Percentiles rank a stretch among this genome's conserved stretches.
Evolutionary conservation across 2,888 invertebrate species (phyloP).

Genomic region (Cataglyphis cursor): DNA sequence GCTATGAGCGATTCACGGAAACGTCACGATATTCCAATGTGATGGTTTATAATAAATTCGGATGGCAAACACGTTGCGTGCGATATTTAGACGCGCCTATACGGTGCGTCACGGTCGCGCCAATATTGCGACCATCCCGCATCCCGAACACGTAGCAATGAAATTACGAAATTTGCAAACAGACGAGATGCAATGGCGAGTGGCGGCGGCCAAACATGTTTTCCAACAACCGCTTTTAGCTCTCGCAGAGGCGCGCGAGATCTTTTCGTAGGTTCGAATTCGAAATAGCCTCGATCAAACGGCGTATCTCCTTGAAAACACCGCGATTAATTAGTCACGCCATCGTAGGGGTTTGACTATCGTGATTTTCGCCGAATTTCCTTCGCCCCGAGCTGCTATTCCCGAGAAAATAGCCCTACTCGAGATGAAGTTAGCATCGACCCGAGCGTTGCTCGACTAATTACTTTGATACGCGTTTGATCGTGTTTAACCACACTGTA

Average conservation of each 20-base stretch:
- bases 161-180: slow-evolving; percentile 58
- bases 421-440: slow-evolving; percentile 62
- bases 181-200: slow-evolving; percentile 42
- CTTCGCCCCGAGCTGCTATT: slow-evolving; percentile 14
- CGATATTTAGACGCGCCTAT: slow-evolving; percentile 49
- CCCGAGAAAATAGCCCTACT: slow-evolving; percentile 35
- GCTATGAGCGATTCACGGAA: background rate
- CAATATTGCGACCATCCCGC: slow-evolving; percentile 44
- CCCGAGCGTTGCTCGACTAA: slow-evolving; percentile 51
- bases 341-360: background rate
- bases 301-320: slow-evolving; percentile 3
- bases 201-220: slow-evolving; percentile 25
- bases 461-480: slow-evolving; percentile 62
- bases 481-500: slow-evolving; percentile 56
- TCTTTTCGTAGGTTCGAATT: background rate
- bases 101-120: slow-evolving; percentile 25
- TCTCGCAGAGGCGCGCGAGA: background rate
- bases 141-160: slow-evolving; percentile 52
- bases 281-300: slow-evolving; percentile 26
- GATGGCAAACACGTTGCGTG: slow-evolving; percentile 45
- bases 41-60: slow-evolving; percentile 51
- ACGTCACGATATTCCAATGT: slow-evolving; percentile 33
- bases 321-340: background rate
- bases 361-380: slow-evolving; percentile 37
- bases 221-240: slow-evolving; percentile 8